Base-by-base conservation (phyloP, 1,140 invertebrate genomes). In the Cepaea nemoralis region DNA sequence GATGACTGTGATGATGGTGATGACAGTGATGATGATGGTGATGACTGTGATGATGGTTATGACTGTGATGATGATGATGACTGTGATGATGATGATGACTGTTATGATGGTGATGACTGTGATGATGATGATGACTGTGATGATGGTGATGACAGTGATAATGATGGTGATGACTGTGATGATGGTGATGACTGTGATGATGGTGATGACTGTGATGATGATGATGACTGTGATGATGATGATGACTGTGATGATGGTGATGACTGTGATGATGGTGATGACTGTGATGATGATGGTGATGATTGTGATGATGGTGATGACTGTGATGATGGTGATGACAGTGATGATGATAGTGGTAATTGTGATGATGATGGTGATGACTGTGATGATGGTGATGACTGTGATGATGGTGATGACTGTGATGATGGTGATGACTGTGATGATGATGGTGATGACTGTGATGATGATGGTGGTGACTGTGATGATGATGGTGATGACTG, bases 381-480 rank as follows among this genome's bases (percentile, higher is more conserved):
- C 42, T 6, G 42, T 45, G 42, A 45, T 45, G 42, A 45, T 45
- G 42, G 42, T 45, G 42, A 45, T 45, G 42, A 45, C 42, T 10
- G 16, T 45, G 16, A 45, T n/a, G n/a, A 45, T 45, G 63, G n/a
- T 66, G 63, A 66, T 66, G 63, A 24, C n/a, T 8, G n/a, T 66
- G 63, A 66, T 66, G 33, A 66, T 66, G 63, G 33, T 66, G 63
- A 66, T 10, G 63, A 66, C 6, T 8, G n/a, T 66, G 63, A 24
- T 24, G 63, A 66, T 66, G 63, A 66, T 24, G 33, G n/a, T 66
- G 63, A 66, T 66, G 63, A 66, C 33, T 8, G n/a, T 66, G 63
- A 66, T 66, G 63, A 66, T 66, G 63, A 66, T 66, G 63, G 6
- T 66, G 63, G n/a, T 66, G 63, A 66, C n/a, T 8, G 10, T n/a